phyloP scores from a whole-genome alignment of 2,113 vertebrate genomes.

The Meriones unguiculatus region DNA sequence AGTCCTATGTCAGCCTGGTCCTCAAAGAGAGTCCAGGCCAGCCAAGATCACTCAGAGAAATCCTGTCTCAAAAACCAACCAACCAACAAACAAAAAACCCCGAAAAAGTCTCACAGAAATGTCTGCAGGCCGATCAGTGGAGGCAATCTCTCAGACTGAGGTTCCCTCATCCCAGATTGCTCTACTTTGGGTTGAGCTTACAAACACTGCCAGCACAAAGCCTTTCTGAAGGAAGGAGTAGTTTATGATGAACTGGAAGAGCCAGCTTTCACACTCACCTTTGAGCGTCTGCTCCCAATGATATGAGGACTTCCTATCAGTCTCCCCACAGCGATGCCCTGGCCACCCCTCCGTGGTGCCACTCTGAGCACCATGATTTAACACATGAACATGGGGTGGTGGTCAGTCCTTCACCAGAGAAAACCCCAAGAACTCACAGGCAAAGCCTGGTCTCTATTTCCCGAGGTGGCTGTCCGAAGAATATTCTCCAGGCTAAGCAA shows the following conservation, averaged over 20 bases:
- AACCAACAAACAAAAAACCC: too few species aligned
- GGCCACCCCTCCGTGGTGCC: not conserved
- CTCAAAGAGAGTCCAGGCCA: too few species aligned
- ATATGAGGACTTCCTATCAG: not conserved
- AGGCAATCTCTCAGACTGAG: too few species aligned
- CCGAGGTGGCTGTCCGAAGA: not conserved
- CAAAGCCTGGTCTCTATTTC: not conserved
- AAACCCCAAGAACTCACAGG: conserved; percentile 6
- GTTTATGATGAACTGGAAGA: not conserved
- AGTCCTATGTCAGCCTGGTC: too few species aligned
- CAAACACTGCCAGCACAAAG: fast-evolving
- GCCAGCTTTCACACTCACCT: not conserved
- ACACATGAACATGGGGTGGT: not conserved
- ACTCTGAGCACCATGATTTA: not conserved
- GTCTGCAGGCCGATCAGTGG: not conserved
- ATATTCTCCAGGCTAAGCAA: not conserved
- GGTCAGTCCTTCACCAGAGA: not conserved
- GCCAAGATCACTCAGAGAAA: too few species aligned
- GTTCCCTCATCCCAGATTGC: not conserved
- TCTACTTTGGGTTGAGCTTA: not conserved
- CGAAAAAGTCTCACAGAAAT: not conserved
- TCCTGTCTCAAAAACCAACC: too few species aligned
- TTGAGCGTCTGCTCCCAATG: not conserved
- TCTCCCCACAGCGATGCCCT: not conserved
- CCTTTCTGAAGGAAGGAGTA: not conserved